A percentile compares a stretch with the other conserved stretches of the same genome.
phyloP scores from a whole-genome alignment of 2,797 vertebrate genomes.

The Channallabes apus region DNA sequence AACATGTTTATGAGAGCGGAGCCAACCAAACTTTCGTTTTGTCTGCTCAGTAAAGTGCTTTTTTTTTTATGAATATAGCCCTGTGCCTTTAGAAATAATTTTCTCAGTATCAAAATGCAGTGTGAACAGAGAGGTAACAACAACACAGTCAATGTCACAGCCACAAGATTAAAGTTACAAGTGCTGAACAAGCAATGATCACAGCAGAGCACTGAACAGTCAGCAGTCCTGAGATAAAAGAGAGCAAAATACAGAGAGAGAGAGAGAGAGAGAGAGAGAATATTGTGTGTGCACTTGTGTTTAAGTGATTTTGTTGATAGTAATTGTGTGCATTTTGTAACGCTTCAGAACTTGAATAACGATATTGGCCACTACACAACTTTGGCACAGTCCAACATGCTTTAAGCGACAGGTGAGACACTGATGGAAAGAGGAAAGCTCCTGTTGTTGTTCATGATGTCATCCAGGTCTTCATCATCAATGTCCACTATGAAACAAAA shows the following conservation, averaged over 20 bases:
- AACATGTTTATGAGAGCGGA: slow-evolving; percentile 44
- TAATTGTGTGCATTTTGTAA: slow-evolving; percentile 18
- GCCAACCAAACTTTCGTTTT: slow-evolving; percentile 28
- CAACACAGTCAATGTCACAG: slow-evolving; percentile 39
- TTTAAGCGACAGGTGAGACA: slow-evolving; percentile 73
- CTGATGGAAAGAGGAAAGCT: slow-evolving; percentile 72
- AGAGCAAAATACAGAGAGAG: not conserved
- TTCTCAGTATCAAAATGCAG: slow-evolving; percentile 41
- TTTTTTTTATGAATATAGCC: slow-evolving; percentile 52
- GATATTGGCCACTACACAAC: slow-evolving; percentile 53
- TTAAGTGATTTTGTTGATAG: slow-evolving; percentile 13
- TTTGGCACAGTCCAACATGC: slow-evolving; percentile 67
- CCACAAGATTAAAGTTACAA: slow-evolving; percentile 62
- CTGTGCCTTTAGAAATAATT: slow-evolving; percentile 42
- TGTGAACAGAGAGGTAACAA: slow-evolving; percentile 37
- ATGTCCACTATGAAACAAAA: slow-evolving; percentile 70
- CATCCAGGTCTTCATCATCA: slow-evolving; percentile 77
- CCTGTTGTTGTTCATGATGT: slow-evolving; percentile 80
- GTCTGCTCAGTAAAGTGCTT: slow-evolving; percentile 51
- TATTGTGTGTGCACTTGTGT: slow-evolving; percentile 9
- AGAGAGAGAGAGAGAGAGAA: not conserved
- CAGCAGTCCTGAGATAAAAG: slow-evolving; percentile 44
- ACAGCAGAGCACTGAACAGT: slow-evolving; percentile 41
- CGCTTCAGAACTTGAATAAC: slow-evolving; percentile 20
- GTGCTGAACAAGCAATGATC: slow-evolving; percentile 63